These are phyloP conservation scores for Drosophila meridiana DNA, from an alignment of 2,888 invertebrate species.

Conservation along the genomic window DNA sequence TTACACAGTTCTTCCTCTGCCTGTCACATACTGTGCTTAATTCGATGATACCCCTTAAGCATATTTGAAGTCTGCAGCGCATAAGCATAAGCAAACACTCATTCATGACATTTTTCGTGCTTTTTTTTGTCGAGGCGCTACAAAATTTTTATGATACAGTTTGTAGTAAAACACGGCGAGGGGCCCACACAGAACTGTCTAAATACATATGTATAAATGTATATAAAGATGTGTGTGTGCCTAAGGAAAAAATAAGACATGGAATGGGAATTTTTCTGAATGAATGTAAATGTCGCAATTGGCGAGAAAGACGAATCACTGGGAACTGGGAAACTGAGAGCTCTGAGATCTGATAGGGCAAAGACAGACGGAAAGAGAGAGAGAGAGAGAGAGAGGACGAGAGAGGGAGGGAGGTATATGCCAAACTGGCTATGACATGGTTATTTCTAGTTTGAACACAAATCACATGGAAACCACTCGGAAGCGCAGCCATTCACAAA, in stretches of 20 bases:
- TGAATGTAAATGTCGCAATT: slow-evolving; percentile 60
- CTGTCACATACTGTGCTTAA: neutral
- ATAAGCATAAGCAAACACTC: slow-evolving; percentile 21
- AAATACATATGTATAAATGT: neutral
- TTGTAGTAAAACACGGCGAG: slow-evolving; percentile 65
- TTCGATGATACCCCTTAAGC: neutral
- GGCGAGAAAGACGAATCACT: slow-evolving; percentile 15
- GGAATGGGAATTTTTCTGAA: slow-evolving; percentile 46
- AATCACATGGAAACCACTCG: slow-evolving; percentile 31
- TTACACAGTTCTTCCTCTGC: neutral
- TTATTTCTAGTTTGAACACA: slow-evolving; percentile 60
- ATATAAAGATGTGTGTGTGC: slow-evolving; percentile 4
- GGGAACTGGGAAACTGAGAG: neutral
- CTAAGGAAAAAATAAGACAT: slow-evolving; percentile 14
- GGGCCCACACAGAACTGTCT: slow-evolving; percentile 47
- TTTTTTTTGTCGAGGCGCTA: slow-evolving; percentile 45
- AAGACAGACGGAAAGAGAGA: no score
- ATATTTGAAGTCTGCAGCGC: neutral
- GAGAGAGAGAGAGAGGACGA: neutral
- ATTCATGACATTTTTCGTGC: slow-evolving; percentile 56
- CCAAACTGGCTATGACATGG: slow-evolving; percentile 42
- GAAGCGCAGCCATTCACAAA: slow-evolving; percentile 37
- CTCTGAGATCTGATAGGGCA: neutral
- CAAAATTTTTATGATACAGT: slow-evolving; percentile 62
- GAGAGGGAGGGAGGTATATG: neutral